Conservation (phyloP, 2,888 invertebrate genomes). For the Synergus umbraculus region DNA sequence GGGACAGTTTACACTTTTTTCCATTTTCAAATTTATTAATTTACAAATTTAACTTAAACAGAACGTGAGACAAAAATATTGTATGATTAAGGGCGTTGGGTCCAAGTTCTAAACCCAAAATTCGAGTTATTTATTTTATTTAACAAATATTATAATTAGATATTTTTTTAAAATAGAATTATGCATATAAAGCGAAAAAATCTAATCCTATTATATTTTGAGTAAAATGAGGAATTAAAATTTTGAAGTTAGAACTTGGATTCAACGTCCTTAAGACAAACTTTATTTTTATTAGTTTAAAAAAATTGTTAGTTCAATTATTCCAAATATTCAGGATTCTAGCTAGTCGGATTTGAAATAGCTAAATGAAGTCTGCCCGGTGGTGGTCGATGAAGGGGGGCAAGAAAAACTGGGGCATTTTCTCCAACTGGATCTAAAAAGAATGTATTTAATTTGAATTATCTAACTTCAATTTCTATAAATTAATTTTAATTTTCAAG, state of each 20-base stretch:
- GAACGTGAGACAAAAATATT: not conserved
- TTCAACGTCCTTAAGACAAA: not conserved
- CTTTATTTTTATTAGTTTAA: not conserved
- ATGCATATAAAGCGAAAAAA: too few relatives aligned
- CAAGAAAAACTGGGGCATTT: constrained; percentile 53
- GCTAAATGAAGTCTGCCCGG: constrained; percentile 62
- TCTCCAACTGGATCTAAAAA: constrained; percentile 58
- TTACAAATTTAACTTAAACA: not conserved
- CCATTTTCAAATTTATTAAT: not conserved
- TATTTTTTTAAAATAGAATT: too few relatives aligned
- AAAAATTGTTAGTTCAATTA: not conserved
- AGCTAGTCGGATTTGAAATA: constrained; percentile 57
- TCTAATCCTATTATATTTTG: not conserved
- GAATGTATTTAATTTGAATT: constrained; percentile 34
- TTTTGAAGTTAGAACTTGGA: too few relatives aligned
- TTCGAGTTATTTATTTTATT: too few relatives aligned
- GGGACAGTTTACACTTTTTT: not conserved
- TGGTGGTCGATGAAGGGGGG: constrained; percentile 57
- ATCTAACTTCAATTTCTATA: not conserved
- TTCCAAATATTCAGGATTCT: constrained; percentile 9
- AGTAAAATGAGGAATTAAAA: too few relatives aligned
- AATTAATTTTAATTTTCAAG: not conserved
- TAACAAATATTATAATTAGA: too few relatives aligned
- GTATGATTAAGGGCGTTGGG: not conserved
- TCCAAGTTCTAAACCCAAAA: too few relatives aligned